Conservation (phyloP, 1,140 invertebrate genomes). For the Pentalonia nigronervosa region DNA sequence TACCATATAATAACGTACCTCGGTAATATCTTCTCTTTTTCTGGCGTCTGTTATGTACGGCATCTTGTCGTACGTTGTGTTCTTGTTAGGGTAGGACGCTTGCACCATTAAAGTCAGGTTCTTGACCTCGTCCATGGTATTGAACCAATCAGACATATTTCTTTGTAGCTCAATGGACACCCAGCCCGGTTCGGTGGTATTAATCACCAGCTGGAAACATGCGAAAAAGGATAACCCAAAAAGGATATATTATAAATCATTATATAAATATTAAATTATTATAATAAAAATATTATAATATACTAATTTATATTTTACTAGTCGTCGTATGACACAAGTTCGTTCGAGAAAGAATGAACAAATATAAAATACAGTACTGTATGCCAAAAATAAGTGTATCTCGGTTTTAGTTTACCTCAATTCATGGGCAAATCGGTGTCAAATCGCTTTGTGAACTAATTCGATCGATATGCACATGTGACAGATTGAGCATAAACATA, state of each 20-base stretch:
- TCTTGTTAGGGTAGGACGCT: conserved; percentile 63
- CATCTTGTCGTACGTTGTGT: conserved; percentile 18
- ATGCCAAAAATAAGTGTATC: not conserved
- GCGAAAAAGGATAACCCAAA: not conserved
- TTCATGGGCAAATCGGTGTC: too few relatives aligned
- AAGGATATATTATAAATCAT: not conserved
- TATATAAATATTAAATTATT: not conserved
- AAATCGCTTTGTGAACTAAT: too few relatives aligned
- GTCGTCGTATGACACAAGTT: not conserved
- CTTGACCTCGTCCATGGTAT: conserved; percentile 69
- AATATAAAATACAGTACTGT: not conserved
- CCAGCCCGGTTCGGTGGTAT: conserved; percentile 71
- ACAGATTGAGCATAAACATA: too few relatives aligned
- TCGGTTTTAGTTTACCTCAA: not conserved
- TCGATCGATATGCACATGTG: too few relatives aligned
- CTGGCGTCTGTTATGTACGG: conserved; percentile 63
- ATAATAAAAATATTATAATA: not conserved
- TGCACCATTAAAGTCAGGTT: conserved; percentile 79
- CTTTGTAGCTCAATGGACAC: conserved; percentile 77
- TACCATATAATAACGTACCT: conserved; percentile 26
- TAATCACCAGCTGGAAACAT: conserved; percentile 59
- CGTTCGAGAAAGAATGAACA: not conserved
- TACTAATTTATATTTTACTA: not conserved
- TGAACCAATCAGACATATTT: conserved; percentile 79
- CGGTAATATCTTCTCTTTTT: conserved; percentile 63